Evolutionary conservation across 2,888 invertebrate genomes (phyloP), one percentile per base, ranked within the genome.

Genomic region (Ariolimax columbianus): DNA sequence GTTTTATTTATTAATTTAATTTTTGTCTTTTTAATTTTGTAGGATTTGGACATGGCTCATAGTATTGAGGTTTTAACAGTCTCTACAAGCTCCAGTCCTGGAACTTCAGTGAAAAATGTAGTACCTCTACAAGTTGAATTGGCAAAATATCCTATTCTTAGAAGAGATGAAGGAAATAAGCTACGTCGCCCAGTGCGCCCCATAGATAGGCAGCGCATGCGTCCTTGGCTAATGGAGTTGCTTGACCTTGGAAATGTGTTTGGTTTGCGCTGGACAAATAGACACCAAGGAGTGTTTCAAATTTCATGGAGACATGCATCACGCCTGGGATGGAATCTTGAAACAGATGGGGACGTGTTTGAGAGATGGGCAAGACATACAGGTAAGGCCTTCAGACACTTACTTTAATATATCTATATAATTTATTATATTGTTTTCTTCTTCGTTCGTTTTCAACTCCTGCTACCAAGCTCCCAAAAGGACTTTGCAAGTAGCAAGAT

Each of bases 261-360:
- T 26, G 91, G 92, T 7, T 88, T 93, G 38, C 80, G 85, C 11
- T 93, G 93, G 93, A 73, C 90, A n/a, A 87, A 89, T 66, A 85
- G 87, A 66, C 70, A 86, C 6, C 88, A 89, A n/a, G 88, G 88
- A 23, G 88, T 89, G 30, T 92, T 93, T 85, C 87, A 89, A 51
- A 89, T 93, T 33, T 89, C 92, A 0, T 93, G 93, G 93, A 90
- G 91, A 81, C 93, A 93, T 84, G 93, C 92, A 6, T 92, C 93
- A 14, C 88, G 92, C 9, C 90, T 91, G 63, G 91, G 91, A 11
- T 93, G 91, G 90, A 89, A 90, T 51, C 84, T 90, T 0, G 87
- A 88, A 9, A 86, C 88, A 14, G 93, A 93, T 84, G 91, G 91
- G 9, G 88, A 89, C 47, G 87, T 93, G 51, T 93, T 92, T 86